A percentile compares a stretch with the other conserved stretches of the same genome.
Conservation (phyloP, 1,140 invertebrate species). For the Wiebesia pumilae region DNA sequence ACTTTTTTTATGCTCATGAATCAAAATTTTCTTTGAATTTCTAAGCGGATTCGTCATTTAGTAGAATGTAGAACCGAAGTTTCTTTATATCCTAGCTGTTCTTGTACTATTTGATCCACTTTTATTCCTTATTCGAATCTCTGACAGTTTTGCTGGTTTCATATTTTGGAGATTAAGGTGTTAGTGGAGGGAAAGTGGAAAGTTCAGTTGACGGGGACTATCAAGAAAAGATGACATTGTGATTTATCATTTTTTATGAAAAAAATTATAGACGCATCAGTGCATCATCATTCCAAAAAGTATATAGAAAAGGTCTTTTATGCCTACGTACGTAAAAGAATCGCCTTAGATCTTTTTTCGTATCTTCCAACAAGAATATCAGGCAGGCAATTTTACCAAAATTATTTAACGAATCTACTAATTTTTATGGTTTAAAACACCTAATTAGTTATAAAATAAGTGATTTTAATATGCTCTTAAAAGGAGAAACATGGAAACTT, state of each 20-base stretch:
- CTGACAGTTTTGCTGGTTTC: background rate
- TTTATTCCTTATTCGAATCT: background rate
- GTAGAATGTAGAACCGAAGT: background rate
- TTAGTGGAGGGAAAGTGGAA: background rate
- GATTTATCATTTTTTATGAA: background rate
- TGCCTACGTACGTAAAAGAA: background rate
- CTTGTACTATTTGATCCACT: background rate
- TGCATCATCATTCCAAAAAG: background rate
- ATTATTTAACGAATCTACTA: too few relatives aligned
- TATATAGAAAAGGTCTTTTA: background rate
- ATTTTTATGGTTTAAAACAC: too few relatives aligned
- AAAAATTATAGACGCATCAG: background rate
- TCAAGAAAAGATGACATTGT: background rate
- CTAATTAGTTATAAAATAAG: too few relatives aligned
- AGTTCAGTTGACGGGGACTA: background rate
- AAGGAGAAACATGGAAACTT: too few relatives aligned
- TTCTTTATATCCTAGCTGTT: background rate
- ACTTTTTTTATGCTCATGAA: background rate
- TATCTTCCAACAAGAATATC: too few relatives aligned
- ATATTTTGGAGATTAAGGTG: background rate
- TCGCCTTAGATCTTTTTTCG: too few relatives aligned
- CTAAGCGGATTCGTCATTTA: background rate
- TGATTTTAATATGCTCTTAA: too few relatives aligned
- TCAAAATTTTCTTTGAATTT: background rate
- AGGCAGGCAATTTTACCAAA: too few relatives aligned